Conservation (phyloP, 2,113 vertebrate genomes). For the Xenopus laevis region DNA sequence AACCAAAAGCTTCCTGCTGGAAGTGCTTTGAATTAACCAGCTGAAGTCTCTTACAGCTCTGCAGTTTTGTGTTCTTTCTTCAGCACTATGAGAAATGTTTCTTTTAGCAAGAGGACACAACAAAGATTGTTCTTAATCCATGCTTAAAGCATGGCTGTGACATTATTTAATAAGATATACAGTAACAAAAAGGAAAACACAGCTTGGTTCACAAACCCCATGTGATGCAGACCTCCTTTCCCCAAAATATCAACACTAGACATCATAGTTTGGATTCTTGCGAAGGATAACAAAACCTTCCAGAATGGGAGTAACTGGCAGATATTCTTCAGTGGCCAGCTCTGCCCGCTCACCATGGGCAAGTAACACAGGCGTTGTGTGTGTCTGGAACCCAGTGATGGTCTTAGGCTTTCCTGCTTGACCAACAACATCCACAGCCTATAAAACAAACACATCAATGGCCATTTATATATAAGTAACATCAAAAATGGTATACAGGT, state of each 20-base stretch:
- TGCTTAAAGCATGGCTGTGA: background rate
- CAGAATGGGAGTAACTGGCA: slow-evolving; percentile 91
- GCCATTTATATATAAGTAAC: too few species aligned
- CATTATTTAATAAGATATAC: slow-evolving; percentile 43
- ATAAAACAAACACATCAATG: background rate
- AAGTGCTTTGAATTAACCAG: too few species aligned
- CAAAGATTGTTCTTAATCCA: too few species aligned
- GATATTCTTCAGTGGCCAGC: slow-evolving; percentile 91
- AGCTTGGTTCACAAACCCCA: background rate
- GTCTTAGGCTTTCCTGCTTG: slow-evolving; percentile 97
- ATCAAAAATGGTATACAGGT: too few species aligned
- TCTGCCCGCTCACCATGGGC: slow-evolving; percentile 93
- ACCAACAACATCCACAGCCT: slow-evolving; percentile 97
- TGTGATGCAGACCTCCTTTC: background rate
- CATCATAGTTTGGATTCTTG: slow-evolving; percentile 94
- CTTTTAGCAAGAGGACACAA: too few species aligned
- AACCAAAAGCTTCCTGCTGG: too few species aligned
- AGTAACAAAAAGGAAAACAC: slow-evolving; percentile 34
- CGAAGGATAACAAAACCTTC: slow-evolving; percentile 96
- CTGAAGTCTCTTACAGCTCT: too few species aligned
- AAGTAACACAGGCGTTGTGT: slow-evolving; percentile 92
- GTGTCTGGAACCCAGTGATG: slow-evolving; percentile 98
- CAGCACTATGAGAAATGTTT: too few species aligned
- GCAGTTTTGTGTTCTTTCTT: too few species aligned
- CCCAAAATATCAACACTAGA: slow-evolving; percentile 52